Evolutionary conservation across 2,113 vertebrate species (phyloP).

Genomic region (Bungarus multicinctus): DNA sequence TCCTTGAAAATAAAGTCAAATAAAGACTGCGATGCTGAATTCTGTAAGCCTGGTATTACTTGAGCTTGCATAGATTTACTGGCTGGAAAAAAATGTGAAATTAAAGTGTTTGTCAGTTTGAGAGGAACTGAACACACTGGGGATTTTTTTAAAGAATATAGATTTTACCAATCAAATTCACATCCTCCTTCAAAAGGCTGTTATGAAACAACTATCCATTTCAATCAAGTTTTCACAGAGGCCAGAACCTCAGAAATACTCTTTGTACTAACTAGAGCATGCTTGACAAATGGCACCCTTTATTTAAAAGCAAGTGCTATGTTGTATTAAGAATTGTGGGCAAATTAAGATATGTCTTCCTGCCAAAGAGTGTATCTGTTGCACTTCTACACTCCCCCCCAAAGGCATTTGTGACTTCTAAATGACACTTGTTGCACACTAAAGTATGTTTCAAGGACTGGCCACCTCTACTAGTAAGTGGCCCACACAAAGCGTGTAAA

Average conservation of each 20-base stretch:
- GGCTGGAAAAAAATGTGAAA: neutral
- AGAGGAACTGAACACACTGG: neutral
- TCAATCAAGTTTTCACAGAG: neutral
- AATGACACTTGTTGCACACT: slow-evolving; percentile 61
- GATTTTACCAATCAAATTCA: neutral
- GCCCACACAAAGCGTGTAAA: rapidly evolving
- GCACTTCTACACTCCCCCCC: neutral
- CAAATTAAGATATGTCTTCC: slow-evolving; percentile 1
- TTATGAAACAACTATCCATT: neutral
- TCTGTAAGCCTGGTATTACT: neutral
- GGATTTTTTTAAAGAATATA: neutral
- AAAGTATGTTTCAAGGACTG: slow-evolving; percentile 21
- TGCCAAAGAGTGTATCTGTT: neutral
- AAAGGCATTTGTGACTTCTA: slow-evolving; percentile 27
- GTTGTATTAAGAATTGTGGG: too few relatives aligned
- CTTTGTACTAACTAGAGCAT: neutral
- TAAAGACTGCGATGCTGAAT: neutral
- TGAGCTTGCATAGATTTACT: too few relatives aligned
- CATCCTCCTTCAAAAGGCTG: neutral
- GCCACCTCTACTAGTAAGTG: neutral
- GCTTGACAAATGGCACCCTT: neutral
- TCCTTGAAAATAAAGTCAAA: neutral
- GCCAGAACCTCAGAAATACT: neutral
- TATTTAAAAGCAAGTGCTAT: neutral
- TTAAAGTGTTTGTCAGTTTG: neutral